phyloP scores from a whole-genome alignment of 1,140 invertebrate species.

The Tetramorium alpestre region DNA sequence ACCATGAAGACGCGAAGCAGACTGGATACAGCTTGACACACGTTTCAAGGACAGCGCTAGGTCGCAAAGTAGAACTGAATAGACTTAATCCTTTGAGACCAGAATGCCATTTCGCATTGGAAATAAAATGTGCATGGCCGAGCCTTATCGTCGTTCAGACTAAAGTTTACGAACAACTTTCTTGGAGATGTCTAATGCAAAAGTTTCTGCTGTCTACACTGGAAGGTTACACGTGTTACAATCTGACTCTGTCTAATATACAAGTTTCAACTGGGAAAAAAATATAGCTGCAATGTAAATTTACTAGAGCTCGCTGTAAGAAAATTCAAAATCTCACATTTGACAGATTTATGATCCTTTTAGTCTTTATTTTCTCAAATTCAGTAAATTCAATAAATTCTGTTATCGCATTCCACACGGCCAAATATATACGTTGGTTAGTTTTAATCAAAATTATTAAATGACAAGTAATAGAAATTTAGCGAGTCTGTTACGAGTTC shows the following conservation, averaged over 20 bases:
- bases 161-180: slow-evolving; percentile 1
- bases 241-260: background rate
- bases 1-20: background rate
- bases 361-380: background rate
- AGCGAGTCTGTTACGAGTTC: background rate
- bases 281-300: background rate
- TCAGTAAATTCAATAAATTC: background rate
- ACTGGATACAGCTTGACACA: background rate
- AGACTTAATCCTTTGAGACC: background rate
- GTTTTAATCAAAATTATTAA: background rate
- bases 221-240: background rate
- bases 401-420: background rate
- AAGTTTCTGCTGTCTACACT: background rate
- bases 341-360: background rate
- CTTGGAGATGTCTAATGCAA: background rate
- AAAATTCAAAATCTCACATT: background rate
- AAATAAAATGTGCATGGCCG: background rate
- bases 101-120: background rate
- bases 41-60: background rate
- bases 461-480: background rate
- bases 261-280: background rate
- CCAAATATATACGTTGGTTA: background rate
- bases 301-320: background rate
- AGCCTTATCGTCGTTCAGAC: background rate
- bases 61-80: background rate